Evolutionary conservation across 2,888 invertebrate species (phyloP).

Genomic region (Catocala fraxini): DNA sequence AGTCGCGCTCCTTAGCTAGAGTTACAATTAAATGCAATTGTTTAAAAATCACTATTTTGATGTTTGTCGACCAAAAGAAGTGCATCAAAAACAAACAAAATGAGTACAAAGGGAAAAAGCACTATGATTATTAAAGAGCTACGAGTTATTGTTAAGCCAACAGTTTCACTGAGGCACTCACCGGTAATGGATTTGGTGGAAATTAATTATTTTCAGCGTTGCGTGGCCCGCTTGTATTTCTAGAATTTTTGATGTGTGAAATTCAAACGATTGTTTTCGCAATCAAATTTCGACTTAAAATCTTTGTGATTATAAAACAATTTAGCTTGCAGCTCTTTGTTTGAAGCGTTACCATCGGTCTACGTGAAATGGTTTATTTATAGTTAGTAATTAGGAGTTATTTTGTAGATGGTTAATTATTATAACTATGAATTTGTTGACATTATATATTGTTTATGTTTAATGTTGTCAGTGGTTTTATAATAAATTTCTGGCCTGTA

Average conservation of each 20-base stretch:
- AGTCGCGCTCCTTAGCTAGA: too few relatives aligned
- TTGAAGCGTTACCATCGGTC: conserved; percentile 35
- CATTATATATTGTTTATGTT: neutral
- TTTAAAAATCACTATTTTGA: neutral
- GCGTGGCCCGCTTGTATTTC: conserved; percentile 57
- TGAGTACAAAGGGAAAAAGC: conserved; percentile 18
- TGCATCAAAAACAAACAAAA: conserved; percentile 29
- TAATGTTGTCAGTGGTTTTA: neutral
- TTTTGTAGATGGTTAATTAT: conserved; percentile 10
- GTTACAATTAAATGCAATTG: too few relatives aligned
- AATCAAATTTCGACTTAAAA: conserved; percentile 41
- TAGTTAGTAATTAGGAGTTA: conserved; percentile 21
- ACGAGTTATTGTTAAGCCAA: conserved; percentile 62
- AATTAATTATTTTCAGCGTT: conserved; percentile 77
- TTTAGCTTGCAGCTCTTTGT: conserved; percentile 31
- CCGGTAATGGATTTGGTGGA: conserved; percentile 73
- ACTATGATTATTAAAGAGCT: conserved; percentile 49
- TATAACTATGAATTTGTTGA: neutral
- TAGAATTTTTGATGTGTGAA: conserved; percentile 73
- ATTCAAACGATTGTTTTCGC: conserved; percentile 50
- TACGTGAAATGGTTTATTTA: conserved; percentile 33
- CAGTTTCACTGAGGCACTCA: conserved; percentile 70
- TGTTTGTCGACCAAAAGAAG: conserved; percentile 4
- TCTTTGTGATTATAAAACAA: conserved; percentile 15
- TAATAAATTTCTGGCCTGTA: neutral